phyloP scores from a whole-genome alignment of 2,113 vertebrate species.

The Colaptes auratus region DNA sequence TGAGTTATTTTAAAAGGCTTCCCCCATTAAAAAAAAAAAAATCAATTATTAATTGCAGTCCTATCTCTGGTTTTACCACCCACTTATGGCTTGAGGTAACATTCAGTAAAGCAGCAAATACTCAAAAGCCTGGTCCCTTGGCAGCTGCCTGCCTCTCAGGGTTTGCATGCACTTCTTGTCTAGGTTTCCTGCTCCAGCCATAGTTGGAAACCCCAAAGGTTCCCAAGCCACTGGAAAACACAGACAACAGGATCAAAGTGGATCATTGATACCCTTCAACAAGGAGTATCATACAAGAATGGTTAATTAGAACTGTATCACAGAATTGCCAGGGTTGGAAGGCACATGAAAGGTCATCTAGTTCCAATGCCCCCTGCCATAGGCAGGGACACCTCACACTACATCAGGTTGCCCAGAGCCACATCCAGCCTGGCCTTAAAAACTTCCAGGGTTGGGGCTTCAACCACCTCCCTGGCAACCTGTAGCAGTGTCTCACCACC shows the following conservation, averaged over 20 bases:
- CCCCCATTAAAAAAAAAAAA: not conserved
- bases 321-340: no score
- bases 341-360: no score
- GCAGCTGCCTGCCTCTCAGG: not conserved
- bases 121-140: not conserved
- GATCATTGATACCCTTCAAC: not conserved
- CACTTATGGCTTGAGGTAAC: not conserved
- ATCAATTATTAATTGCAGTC: not conserved
- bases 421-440: no score
- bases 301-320: not conserved
- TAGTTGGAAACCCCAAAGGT: not conserved
- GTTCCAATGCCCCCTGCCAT: no score
- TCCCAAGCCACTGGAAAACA: not conserved
- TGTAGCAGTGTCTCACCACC: no score
- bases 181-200: not conserved
- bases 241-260: fast-evolving
- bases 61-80: not conserved
- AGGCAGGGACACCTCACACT: no score
- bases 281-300: not conserved
- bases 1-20: not conserved
- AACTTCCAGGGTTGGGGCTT: no score
- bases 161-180: not conserved
- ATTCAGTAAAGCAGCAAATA: not conserved
- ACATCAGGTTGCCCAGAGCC: no score
- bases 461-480: no score